These are phyloP conservation scores for Pteropus rufus DNA, from an alignment of 2,797 vertebrate genomes.

Conservation along the genomic window DNA sequence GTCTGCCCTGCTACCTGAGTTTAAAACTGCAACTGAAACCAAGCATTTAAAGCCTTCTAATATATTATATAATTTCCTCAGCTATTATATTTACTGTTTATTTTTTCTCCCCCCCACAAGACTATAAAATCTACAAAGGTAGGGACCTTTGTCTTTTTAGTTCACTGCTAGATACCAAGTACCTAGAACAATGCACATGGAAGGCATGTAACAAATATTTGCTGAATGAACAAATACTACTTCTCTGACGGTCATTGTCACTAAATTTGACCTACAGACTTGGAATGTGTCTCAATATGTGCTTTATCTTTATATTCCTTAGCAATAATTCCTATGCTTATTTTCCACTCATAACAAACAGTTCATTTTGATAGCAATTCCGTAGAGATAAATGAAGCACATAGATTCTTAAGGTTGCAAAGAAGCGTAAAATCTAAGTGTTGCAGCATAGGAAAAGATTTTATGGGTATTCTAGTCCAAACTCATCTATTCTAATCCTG, in stretches of 20 bases:
- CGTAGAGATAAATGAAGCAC: not conserved
- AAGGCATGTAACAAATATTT: not conserved
- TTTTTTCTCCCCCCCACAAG: not conserved
- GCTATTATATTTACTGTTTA: not conserved
- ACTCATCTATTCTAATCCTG: not conserved
- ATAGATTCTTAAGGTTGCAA: not conserved
- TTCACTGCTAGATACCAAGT: not conserved
- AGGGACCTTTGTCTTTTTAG: not conserved
- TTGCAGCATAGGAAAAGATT: not conserved
- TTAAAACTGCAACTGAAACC: slow-evolving; percentile 10
- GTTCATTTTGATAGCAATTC: not conserved
- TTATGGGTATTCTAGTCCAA: not conserved
- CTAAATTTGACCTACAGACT: not conserved
- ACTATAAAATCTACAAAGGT: not conserved
- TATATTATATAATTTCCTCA: not conserved
- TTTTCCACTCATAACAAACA: not conserved
- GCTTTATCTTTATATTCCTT: slow-evolving; percentile 18
- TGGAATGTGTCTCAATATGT: not conserved
- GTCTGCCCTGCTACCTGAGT: not conserved
- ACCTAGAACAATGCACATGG: not conserved
- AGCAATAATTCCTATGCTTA: not conserved
- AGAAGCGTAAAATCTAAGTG: not conserved
- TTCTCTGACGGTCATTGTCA: not conserved
- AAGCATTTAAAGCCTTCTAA: not conserved
- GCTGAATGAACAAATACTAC: not conserved